Evolutionary conservation across 2,113 vertebrate genomes (phyloP).

Genomic region (Plestiodon gilberti): DNA sequence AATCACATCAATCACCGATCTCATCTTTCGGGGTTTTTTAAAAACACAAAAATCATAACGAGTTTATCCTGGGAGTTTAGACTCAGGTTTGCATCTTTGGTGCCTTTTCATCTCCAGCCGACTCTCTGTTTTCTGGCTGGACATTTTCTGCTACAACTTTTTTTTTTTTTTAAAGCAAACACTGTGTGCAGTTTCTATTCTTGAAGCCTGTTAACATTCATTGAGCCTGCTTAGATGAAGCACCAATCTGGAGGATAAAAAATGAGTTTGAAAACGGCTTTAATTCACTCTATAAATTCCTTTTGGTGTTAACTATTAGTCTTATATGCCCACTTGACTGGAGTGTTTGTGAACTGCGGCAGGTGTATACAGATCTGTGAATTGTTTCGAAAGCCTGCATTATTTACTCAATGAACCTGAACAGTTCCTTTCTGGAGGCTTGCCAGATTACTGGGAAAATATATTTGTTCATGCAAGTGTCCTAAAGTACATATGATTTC

Average conservation of each 20-base stretch:
- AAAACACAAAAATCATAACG: not conserved
- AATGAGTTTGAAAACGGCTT: constrained; percentile 64
- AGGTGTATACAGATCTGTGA: constrained; percentile 69
- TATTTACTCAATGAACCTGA: constrained; percentile 63
- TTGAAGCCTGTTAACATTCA: constrained; percentile 31
- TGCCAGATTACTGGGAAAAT: constrained; percentile 60
- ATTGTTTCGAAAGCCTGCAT: constrained; percentile 70
- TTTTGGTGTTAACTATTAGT: constrained; percentile 45
- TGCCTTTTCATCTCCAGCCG: not conserved
- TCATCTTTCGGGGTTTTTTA: not conserved
- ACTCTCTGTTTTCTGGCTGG: constrained; percentile 20
- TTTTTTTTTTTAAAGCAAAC: not conserved
- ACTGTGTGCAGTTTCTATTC: not conserved
- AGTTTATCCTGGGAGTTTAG: not conserved
- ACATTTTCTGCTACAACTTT: constrained; percentile 41
- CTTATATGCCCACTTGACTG: constrained; percentile 61
- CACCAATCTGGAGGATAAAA: constrained; percentile 51
- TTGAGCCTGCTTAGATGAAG: constrained; percentile 56
- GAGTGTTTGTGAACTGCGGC: constrained; percentile 66
- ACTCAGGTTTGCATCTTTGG: not conserved
- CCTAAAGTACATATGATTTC: constrained; percentile 49
- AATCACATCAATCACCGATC: not conserved
- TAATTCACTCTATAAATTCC: constrained; percentile 56
- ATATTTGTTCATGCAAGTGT: constrained; percentile 51
- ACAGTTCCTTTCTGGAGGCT: constrained; percentile 59